These are phyloP conservation scores for Actinia equina DNA, from an alignment of 64 coral and sea anemone species.

Conservation along the genomic window DNA sequence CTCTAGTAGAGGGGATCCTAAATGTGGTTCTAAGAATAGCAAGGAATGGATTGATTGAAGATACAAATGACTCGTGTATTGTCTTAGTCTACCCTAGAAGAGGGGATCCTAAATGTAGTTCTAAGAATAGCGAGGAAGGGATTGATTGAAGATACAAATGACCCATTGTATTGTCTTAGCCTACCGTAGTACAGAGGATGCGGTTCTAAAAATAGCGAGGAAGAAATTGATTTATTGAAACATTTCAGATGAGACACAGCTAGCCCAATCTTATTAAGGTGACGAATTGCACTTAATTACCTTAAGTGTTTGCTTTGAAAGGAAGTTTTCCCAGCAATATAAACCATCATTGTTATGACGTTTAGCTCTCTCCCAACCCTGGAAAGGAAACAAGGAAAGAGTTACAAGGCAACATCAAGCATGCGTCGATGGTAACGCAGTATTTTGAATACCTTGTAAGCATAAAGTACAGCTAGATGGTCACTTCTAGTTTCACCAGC, in stretches of 20 bases:
- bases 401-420: background rate
- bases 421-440: background rate
- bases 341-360: background rate
- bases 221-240: no score
- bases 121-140: no score
- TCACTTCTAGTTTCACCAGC: constrained; percentile 50
- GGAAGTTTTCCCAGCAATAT: constrained; percentile 64
- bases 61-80: no score
- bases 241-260: background rate
- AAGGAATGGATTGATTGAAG: no score
- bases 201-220: no score
- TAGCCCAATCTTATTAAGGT: background rate
- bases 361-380: constrained; percentile 28
- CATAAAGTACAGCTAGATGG: constrained; percentile 50
- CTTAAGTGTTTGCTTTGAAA: constrained; percentile 53
- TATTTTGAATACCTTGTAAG: constrained; percentile 28
- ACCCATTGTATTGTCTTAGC: no score
- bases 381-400: background rate
- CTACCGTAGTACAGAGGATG: no score
- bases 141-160: no score
- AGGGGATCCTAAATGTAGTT: no score
- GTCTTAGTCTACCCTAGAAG: no score
- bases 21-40: no score
- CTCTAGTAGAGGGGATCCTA: no score
- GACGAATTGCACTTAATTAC: constrained; percentile 20